A percentile compares a stretch with the other conserved stretches of the same genome.
Conservation (phyloP, 2,888 invertebrate genomes). For the Sphaeridia pumilis region DNA sequence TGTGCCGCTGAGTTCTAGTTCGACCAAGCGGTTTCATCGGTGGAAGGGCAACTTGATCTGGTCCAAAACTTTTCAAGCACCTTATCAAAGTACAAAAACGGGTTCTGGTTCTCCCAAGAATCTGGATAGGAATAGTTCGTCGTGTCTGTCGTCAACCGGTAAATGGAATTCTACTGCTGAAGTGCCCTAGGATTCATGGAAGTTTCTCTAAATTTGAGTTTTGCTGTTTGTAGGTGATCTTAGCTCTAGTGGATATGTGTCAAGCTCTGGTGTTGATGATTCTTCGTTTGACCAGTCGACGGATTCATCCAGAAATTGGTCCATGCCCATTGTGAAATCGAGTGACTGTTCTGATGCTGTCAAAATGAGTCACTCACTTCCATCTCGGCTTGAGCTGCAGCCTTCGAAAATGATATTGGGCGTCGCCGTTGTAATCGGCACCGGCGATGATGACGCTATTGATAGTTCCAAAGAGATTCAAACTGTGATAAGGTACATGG, state of each 20-base stretch:
- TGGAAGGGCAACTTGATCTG: constrained; percentile 18
- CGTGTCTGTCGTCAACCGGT: constrained; percentile 13
- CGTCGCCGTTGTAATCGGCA: constrained; percentile 17
- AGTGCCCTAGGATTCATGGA: background rate
- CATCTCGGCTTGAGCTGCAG: constrained; percentile 12
- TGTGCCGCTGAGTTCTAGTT: constrained; percentile 15
- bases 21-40: constrained; percentile 18
- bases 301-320: constrained; percentile 12
- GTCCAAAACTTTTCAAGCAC: constrained; percentile 16
- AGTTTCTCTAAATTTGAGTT: background rate
- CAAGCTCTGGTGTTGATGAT: constrained; percentile 12
- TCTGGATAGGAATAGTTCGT: constrained; percentile 5
- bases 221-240: constrained; percentile 7
- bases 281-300: constrained; percentile 13
- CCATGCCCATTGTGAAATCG: constrained; percentile 6
- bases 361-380: constrained; percentile 16
- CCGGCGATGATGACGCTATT: constrained; percentile 10
- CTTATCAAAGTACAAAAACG: background rate
- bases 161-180: background rate
- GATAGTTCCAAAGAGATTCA: no score
- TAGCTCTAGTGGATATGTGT: constrained; percentile 12
- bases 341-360: background rate
- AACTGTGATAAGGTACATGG: no score
- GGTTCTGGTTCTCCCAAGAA: background rate
- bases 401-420: constrained; percentile 16